phyloP scores from a whole-genome alignment of 2,113 vertebrate species.

The Tachycineta bicolor region DNA sequence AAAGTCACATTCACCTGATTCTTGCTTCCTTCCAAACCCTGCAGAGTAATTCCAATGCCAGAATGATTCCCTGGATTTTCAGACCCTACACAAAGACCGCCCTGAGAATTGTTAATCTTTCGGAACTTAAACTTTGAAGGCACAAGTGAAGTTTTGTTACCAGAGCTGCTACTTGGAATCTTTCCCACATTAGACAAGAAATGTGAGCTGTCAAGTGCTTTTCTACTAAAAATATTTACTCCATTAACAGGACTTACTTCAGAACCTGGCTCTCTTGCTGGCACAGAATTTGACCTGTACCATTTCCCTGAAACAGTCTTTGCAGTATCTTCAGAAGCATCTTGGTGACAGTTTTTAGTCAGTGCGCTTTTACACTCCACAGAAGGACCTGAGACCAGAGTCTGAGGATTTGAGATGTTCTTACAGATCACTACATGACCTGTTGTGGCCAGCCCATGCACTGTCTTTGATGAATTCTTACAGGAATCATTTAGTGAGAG shows the following conservation, averaged over 20 bases:
- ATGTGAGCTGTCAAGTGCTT: not conserved
- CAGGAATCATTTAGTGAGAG: not conserved
- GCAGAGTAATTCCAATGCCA: slow-evolving; percentile 10
- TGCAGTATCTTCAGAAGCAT: not conserved
- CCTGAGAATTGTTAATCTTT: slow-evolving; percentile 54
- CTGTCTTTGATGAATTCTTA: not conserved
- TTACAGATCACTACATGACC: not conserved
- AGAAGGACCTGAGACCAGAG: not conserved
- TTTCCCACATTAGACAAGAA: not conserved
- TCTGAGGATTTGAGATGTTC: not conserved
- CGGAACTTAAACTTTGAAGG: slow-evolving; percentile 73
- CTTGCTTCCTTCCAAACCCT: slow-evolving; percentile 48
- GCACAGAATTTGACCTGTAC: slow-evolving; percentile 47
- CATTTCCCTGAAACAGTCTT: slow-evolving; percentile 12
- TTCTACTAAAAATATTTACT: not conserved
- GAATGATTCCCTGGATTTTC: slow-evolving; percentile 9
- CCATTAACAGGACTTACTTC: not conserved
- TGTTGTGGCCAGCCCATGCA: not conserved
- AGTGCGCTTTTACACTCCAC: not conserved
- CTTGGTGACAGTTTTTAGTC: not conserved
- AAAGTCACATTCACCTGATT: slow-evolving; percentile 20
- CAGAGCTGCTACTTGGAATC: not conserved
- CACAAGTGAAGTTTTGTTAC: not conserved
- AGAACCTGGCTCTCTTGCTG: not conserved
- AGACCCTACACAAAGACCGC: not conserved